Percentiles rank a stretch among this genome's conserved stretches.
Conservation (phyloP, 1,140 invertebrate genomes). For the Diploscapter pachys region DNA sequence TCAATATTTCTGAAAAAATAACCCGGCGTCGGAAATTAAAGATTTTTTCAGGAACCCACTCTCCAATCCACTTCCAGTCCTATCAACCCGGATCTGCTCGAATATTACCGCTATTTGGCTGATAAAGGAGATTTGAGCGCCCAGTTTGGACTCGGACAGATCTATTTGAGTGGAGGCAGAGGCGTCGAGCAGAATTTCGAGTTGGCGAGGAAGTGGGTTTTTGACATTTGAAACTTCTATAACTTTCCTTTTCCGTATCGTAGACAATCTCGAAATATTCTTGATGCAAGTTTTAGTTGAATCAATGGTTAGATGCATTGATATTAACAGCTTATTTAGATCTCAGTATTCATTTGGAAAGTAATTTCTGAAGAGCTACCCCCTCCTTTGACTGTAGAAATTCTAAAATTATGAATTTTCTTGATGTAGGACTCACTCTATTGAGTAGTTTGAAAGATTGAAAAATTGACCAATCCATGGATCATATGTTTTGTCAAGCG, state of each 20-base stretch:
- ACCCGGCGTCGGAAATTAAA: no score
- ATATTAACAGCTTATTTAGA: no score
- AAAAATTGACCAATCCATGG: no score
- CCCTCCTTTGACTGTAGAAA: not conserved
- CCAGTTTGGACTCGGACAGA: not conserved
- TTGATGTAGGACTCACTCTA: no score
- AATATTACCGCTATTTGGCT: not conserved
- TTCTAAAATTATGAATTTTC: not conserved
- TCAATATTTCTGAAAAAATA: not conserved
- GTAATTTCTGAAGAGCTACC: no score
- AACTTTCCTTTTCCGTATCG: not conserved
- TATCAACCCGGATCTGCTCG: not conserved
- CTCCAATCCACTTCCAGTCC: constrained; percentile 69
- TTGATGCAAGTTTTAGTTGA: no score
- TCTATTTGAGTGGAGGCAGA: not conserved
- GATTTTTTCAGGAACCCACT: constrained; percentile 64
- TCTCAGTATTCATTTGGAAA: no score
- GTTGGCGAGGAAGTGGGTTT: not conserved
- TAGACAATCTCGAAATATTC: not conserved
- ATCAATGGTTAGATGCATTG: no score
- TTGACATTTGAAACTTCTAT: no score
- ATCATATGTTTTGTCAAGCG: no score
- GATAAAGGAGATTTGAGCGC: not conserved
- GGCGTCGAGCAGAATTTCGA: constrained; percentile 4
- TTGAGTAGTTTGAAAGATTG: no score